These are phyloP conservation scores for Acipenser ruthenus DNA, from an alignment of 2,797 vertebrate genomes.

Conservation along the genomic window DNA sequence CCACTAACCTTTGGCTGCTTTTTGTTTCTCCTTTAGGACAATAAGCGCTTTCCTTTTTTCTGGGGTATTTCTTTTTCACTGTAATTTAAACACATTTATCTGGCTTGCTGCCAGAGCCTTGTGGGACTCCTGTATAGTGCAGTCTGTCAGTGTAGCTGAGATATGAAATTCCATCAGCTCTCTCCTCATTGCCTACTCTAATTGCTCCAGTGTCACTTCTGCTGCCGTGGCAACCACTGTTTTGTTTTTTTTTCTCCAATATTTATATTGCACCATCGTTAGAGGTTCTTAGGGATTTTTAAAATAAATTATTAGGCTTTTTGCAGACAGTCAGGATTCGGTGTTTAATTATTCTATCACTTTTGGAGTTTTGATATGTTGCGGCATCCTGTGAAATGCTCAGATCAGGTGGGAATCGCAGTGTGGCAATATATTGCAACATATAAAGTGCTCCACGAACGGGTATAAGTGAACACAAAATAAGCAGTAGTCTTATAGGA, in stretches of 20 bases:
- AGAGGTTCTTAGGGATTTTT: too few species aligned
- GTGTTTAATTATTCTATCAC: too few species aligned
- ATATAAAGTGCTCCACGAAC: too few species aligned
- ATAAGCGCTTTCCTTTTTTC: neutral
- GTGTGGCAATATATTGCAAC: too few species aligned
- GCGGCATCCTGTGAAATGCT: too few species aligned
- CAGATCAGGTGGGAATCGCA: too few species aligned
- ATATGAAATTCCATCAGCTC: constrained; percentile 3
- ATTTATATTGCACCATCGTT: neutral
- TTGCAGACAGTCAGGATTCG: too few species aligned
- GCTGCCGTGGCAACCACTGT: neutral
- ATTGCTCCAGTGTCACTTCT: neutral
- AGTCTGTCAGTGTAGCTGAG: neutral
- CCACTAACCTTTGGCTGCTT: too few species aligned
- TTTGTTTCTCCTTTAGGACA: neutral
- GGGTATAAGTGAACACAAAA: too few species aligned
- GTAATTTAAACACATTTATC: constrained; percentile 6
- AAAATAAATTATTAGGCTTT: too few species aligned
- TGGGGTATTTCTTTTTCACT: neutral
- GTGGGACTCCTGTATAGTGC: neutral
- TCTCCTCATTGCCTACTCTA: neutral
- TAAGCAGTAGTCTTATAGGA: too few species aligned
- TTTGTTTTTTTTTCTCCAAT: neutral
- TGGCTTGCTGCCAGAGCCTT: neutral
- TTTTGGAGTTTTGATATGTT: too few species aligned